Evolutionary conservation across 2,113 vertebrate species (phyloP).

Genomic region (Atlantisia rogersi): DNA sequence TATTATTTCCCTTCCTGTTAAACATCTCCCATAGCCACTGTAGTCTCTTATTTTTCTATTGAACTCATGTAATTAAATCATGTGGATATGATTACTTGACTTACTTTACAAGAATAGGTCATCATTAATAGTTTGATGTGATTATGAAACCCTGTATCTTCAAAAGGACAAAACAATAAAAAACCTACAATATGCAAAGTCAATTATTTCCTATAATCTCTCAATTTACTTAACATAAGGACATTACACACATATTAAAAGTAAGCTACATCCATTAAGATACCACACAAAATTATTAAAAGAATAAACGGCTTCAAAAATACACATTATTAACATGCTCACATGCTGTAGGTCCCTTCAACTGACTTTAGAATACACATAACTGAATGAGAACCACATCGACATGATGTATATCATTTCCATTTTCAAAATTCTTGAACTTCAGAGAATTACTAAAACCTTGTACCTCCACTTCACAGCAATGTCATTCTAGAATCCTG

Average conservation of each 20-base stretch:
- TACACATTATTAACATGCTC: conserved; percentile 7
- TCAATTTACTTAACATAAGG: conserved; percentile 35
- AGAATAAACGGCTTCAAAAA: conserved; percentile 34
- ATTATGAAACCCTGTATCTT: conserved; percentile 56
- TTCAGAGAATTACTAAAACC: conserved; percentile 63
- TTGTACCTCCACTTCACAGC: conserved; percentile 31
- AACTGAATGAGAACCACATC: conserved; percentile 39
- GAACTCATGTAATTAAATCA: conserved; percentile 57
- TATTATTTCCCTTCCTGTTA: not conserved
- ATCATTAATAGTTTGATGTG: conserved; percentile 52
- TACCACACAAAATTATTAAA: conserved; percentile 53
- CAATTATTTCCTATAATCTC: conserved; percentile 64
- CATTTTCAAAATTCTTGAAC: conserved; percentile 53
- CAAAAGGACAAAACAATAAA: conserved; percentile 46
- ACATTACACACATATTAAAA: conserved; percentile 45
- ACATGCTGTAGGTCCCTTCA: conserved; percentile 32
- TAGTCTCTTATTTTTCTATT: not conserved
- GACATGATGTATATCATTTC: not conserved
- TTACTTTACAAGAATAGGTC: conserved; percentile 45
- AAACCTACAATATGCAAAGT: conserved; percentile 19
- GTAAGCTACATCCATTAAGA: conserved; percentile 53
- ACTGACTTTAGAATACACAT: conserved; percentile 22
- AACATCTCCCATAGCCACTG: not conserved
- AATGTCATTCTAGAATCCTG: conserved; percentile 55
- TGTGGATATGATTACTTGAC: conserved; percentile 60